Percentiles rank a stretch among this genome's conserved stretches.
Conservation (phyloP, 2,888 invertebrate species). For the Pyrocoelia pectoralis region DNA sequence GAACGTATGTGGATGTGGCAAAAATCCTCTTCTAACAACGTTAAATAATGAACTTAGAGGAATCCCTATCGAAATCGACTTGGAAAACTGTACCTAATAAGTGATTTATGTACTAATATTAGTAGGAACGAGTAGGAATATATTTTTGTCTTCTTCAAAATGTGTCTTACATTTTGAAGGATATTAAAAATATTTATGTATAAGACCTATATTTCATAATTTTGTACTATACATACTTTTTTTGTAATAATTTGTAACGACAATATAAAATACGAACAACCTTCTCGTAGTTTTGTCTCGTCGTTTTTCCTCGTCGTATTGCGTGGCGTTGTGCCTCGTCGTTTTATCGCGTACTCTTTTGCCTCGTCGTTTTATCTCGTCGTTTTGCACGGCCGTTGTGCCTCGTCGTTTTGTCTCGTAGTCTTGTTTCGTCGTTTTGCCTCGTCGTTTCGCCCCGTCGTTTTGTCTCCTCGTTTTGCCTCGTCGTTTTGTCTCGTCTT, state of each 20-base stretch:
- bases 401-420: too few relatives aligned
- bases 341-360: too few relatives aligned
- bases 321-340: too few relatives aligned
- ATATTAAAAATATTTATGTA: conserved; percentile 23
- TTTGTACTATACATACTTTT: neutral
- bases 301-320: too few relatives aligned
- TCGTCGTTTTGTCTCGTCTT: too few relatives aligned
- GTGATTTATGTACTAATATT: neutral
- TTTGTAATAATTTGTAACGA: neutral
- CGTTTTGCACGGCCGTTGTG: too few relatives aligned
- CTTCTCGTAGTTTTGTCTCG: neutral
- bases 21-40: conserved; percentile 72
- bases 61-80: conserved; percentile 44
- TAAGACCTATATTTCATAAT: neutral
- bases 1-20: conserved; percentile 77
- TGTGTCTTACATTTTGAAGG: conserved; percentile 22
- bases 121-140: too few relatives aligned
- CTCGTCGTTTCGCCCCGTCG: too few relatives aligned
- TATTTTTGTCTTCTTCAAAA: conserved; percentile 28
- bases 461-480: too few relatives aligned
- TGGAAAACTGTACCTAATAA: conserved; percentile 48
- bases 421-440: too few relatives aligned
- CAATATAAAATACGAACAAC: too few relatives aligned
- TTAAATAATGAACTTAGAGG: conserved; percentile 67
- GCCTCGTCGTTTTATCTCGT: too few relatives aligned